Conservation (phyloP, 2,888 invertebrate species). For the Lampropteryx suffumata region DNA sequence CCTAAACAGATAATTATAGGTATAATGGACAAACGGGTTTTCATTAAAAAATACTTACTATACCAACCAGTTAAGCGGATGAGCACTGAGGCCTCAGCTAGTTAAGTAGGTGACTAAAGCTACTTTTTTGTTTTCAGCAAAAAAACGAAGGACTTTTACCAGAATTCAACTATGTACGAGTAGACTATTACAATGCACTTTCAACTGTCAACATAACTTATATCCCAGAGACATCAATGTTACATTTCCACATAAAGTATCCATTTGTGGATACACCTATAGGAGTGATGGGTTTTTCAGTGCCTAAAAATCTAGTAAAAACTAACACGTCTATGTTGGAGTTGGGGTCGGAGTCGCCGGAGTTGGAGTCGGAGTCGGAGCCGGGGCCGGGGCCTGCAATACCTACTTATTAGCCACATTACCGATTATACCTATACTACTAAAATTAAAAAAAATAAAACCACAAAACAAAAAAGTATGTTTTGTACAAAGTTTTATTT, state of each 20-base stretch:
- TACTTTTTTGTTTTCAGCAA: constrained; percentile 39
- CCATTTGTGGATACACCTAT: constrained; percentile 44
- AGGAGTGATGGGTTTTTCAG: constrained; percentile 46
- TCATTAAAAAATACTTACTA: no score
- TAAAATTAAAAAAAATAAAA: constrained; percentile 5
- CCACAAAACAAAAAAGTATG: background rate
- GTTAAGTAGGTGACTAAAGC: no score
- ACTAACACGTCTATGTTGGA: background rate
- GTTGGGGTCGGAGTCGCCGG: no score
- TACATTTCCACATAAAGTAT: constrained; percentile 42
- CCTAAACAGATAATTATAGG: no score
- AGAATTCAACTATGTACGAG: constrained; percentile 39
- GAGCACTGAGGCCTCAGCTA: no score
- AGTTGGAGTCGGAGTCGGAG: no score
- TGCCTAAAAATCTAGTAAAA: constrained; percentile 9
- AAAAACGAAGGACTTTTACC: constrained; percentile 18
- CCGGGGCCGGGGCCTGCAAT: no score
- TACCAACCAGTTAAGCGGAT: background rate
- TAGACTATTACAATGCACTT: constrained; percentile 42
- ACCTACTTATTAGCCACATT: no score
- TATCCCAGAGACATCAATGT: constrained; percentile 17
- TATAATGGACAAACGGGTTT: no score
- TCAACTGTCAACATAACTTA: constrained; percentile 38
- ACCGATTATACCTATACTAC: no score
- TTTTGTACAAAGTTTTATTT: constrained; percentile 65